Base-by-base conservation (phyloP, 2,888 invertebrate genomes). In the Cacoxenus indagator region DNA sequence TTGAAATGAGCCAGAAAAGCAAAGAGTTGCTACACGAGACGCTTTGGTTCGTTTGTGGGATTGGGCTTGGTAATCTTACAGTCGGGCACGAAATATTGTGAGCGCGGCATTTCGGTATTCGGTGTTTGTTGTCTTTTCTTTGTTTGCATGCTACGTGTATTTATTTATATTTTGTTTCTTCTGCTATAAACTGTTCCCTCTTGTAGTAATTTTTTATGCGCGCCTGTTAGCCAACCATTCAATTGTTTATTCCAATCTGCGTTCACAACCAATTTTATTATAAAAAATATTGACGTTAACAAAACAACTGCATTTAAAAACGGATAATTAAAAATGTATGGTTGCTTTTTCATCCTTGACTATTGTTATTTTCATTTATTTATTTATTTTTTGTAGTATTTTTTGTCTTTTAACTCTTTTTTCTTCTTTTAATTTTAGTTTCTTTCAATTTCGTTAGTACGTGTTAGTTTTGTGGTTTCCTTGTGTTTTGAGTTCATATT, bases 211-310 rank as follows among this genome's bases (percentile, higher is more conserved):
- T 31, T 31, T 31, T 31, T 31, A 31, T 31, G 31, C 31, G 31
- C 31, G 9, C 6, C 31, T 31, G 31, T 31, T 8, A 31, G 31
- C 31, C 31, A 8, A 31, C 5, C 31, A 46, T 64, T 46, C 2
- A 46, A 26, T 65, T 22, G 22, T 66, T 17, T 70, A 9, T 72
- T 79, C 62, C 76, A 75, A 79, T 74, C 82, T 80, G 83, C 82
- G 72, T 83, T 81, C 80, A 81, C 80, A 81, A 81, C 80, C 80
- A 81, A 81, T 81, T 71, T 80, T 73, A 78, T 83, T 78, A 78
- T 77, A 79, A 45, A 17, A 59, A 62, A 62, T n/a, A 19, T n/a
- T 17, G 48, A 17, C 19, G n/a, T 57, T 45, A 9, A 24, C 43
- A 62, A 19, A 26, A 24, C 17, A 65, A 26, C 19, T 14, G 46